Evolutionary conservation across 1,140 invertebrate genomes (phyloP), one percentile per base, ranked within the genome.

Genomic region (Acromyrmex echinatior): DNA sequence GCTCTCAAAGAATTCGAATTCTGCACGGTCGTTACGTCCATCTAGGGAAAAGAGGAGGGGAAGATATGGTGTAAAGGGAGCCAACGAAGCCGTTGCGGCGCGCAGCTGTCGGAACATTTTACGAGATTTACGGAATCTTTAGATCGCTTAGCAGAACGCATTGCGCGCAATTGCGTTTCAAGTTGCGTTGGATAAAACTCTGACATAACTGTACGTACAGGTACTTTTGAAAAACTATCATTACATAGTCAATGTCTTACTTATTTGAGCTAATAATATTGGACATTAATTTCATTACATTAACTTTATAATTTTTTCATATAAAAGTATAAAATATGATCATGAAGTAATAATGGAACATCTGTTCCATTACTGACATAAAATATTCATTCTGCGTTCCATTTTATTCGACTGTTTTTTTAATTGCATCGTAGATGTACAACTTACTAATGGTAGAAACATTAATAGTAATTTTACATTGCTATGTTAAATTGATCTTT

Each of bases 81-180:
- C 53, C 56, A 70, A 60, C 74, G 56, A 62, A 68, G 77, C 65
- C 65, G 65, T 86, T 79, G 84, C 39, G 35, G 56, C 63, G 62
- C 60, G 63, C 51, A 77, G 74, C 74, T 60, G 56, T 80, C 39
- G 53, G 28, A 10, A 35, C 51, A 49, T 89, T 89, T 89, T 87
- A 89, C 73, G 79, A 88, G 86, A 89, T 68, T 56, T 39, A 14
- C 62, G 53, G 86, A 77, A 87, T 89, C 71, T 82, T 49, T 16
- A 51, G 66, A 70, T 70, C 56, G 16, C 39, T 49, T 53, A 53
- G 58, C 71, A 51, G 56, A 63, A 76, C 70, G 76, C 31, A 58
- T 60, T 53, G 14, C 31, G 16, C 68, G 60, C 65, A 66, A 60
- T 28, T 58, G 58, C n/a, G 63, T 66, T 35, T 25, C 85, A 51